Conservation (phyloP, 1,140 invertebrate genomes). For the Fopius arisanus region DNA sequence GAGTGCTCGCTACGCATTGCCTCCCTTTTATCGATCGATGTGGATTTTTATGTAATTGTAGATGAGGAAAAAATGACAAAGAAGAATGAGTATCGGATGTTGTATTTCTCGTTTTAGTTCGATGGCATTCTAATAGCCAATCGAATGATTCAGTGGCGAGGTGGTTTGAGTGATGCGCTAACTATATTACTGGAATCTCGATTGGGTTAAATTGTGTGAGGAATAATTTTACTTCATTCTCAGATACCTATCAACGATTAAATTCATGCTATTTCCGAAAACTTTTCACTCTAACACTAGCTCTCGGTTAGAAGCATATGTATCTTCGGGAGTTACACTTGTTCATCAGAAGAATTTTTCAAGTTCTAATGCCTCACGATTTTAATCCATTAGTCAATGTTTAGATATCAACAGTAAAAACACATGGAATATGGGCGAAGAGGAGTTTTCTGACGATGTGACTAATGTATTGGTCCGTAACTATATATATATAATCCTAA, state of each 20-base stretch:
- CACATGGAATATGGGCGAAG: too few relatives aligned
- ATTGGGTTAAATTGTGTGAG: neutral
- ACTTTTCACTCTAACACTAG: too few relatives aligned
- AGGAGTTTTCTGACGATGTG: too few relatives aligned
- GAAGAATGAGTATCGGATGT: neutral
- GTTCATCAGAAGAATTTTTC: too few relatives aligned
- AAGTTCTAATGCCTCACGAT: too few relatives aligned
- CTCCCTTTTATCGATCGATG: conserved; percentile 39
- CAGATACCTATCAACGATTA: neutral
- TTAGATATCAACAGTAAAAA: too few relatives aligned
- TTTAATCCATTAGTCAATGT: too few relatives aligned
- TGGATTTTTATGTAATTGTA: conserved; percentile 21
- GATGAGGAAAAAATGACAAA: neutral
- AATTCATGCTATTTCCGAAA: neutral
- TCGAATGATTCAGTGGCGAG: neutral
- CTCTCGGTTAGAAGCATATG: too few relatives aligned
- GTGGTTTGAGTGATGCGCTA: neutral
- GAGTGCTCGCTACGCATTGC: conserved; percentile 38
- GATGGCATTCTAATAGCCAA: neutral
- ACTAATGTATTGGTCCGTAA: too few relatives aligned
- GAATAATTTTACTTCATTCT: neutral
- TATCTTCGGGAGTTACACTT: too few relatives aligned
- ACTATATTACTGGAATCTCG: neutral
- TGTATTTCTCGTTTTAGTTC: neutral
- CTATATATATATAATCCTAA: too few relatives aligned